Conservation (phyloP, 2,797 vertebrate species). For the Neosilurus hyrtlii region DNA sequence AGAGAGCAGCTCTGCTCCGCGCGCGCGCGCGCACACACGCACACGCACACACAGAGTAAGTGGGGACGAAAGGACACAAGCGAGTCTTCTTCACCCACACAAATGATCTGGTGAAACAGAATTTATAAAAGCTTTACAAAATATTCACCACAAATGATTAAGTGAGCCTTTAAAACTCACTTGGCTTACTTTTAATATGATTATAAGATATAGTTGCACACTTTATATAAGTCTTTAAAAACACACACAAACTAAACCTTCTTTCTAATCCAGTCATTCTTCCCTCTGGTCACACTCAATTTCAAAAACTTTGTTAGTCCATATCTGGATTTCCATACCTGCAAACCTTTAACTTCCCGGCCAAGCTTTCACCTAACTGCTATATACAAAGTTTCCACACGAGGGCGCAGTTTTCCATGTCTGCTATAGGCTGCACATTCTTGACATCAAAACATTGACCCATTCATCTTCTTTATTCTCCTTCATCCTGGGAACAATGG, state of each 20-base stretch:
- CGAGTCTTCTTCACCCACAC: background rate
- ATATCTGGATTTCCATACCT: constrained; percentile 4
- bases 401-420: constrained; percentile 72
- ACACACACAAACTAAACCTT: background rate
- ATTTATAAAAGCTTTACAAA: background rate
- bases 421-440: constrained; percentile 46
- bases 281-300: background rate
- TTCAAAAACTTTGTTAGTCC: constrained; percentile 22
- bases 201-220: background rate
- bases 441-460: background rate
- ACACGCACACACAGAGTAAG: background rate
- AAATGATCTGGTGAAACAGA: background rate
- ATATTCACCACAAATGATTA: background rate
- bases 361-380: background rate
- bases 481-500: background rate
- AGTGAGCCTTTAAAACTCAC: background rate
- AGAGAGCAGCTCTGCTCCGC: constrained; percentile 61
- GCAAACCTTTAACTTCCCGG: background rate
- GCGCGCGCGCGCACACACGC: background rate
- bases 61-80: too few relatives aligned
- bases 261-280: background rate
- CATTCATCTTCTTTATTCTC: background rate
- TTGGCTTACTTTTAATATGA: too few relatives aligned
- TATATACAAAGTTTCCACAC: constrained; percentile 60
- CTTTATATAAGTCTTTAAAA: background rate